Evolutionary conservation across 2,797 vertebrate species (phyloP), one percentile per base, ranked within the genome.

Genomic region (Melanotaenia pygmaea): DNA sequence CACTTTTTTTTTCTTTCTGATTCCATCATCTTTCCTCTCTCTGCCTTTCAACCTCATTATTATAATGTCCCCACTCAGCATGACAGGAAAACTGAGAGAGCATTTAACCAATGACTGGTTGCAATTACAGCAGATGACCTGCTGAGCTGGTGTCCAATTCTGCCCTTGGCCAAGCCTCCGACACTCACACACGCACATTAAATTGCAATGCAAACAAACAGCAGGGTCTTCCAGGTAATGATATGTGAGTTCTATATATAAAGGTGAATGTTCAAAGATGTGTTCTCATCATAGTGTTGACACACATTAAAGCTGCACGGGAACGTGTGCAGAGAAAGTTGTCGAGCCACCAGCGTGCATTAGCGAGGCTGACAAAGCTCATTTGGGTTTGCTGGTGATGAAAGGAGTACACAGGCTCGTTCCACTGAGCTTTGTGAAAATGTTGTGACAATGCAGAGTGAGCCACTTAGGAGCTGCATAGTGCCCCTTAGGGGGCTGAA

Each of bases 321-420:
- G 26, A 70, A 78, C 64, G 47, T 80, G 86, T 69, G 74, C 68
- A 68, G 70, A 71, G 30, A 56, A 84, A 77, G 81, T 86, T 68
- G 77, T 86, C 75, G 70, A 63, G 81, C 89, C 86, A 90, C 87
- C 86, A 87, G 81, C 64, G 4, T 79, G 88, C 88, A 92, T 93
- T 92, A 91, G 91, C 74, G 50, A 90, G 86, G 80, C 90, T 94
- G 93, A 94, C 93, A 93, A 86, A 82, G 83, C 91, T 91, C 83
- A 89, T 94, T 93, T 92, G 59, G 77, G 83, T 81, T 72, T 74
- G 80, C 74, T 57, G 74, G 70, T 91, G 92, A 93, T 93, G 89
- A 94, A 93, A 94, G 88, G 79, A 88, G 75, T 67, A 51, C 86
- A 54, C 72, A 71, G 89, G 82, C 90, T 84, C 50, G 14, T 93